These are phyloP conservation scores for Scaptomyza graminum DNA, from an alignment of 1,140 invertebrate genomes.

Conservation along the genomic window DNA sequence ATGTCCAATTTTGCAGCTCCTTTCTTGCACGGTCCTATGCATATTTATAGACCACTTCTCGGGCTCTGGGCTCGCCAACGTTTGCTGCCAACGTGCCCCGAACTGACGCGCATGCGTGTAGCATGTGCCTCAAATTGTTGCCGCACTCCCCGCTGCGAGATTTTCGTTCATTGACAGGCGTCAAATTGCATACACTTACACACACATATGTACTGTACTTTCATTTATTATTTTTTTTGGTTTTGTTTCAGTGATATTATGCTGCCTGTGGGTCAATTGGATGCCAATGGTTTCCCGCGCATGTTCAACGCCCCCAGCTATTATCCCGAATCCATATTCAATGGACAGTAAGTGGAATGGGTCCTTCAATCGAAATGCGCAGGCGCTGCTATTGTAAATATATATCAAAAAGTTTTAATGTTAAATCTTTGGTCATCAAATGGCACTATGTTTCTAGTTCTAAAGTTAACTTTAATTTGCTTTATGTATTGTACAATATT, in stretches of 20 bases:
- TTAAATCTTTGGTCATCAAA: constrained; percentile 67
- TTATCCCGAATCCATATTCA: constrained; percentile 83
- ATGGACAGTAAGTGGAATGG: constrained; percentile 71
- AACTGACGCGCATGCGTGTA: constrained; percentile 76
- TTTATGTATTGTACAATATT: constrained; percentile 64
- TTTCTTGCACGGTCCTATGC: constrained; percentile 63
- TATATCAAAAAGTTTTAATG: constrained; percentile 51
- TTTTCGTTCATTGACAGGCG: constrained; percentile 53
- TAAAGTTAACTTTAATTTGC: constrained; percentile 48
- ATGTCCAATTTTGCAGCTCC: constrained; percentile 76
- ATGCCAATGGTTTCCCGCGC: constrained; percentile 78
- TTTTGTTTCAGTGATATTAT: constrained; percentile 74
- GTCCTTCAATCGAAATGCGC: constrained; percentile 28
- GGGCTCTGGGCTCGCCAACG: constrained; percentile 47
- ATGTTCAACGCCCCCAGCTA: constrained; percentile 83
- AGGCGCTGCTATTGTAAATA: constrained; percentile 62
- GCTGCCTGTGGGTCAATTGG: constrained; percentile 80
- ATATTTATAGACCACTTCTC: constrained; percentile 71
- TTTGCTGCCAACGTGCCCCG: constrained; percentile 48
- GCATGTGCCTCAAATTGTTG: constrained; percentile 63
- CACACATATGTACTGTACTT: constrained; percentile 10
- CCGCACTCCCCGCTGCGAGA: constrained; percentile 58
- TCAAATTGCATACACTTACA: constrained; percentile 66
- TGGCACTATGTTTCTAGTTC: constrained; percentile 58
- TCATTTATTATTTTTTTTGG: constrained; percentile 11